phyloP scores from a whole-genome alignment of 2,113 vertebrate genomes.

The Oncorhynchus nerka region DNA sequence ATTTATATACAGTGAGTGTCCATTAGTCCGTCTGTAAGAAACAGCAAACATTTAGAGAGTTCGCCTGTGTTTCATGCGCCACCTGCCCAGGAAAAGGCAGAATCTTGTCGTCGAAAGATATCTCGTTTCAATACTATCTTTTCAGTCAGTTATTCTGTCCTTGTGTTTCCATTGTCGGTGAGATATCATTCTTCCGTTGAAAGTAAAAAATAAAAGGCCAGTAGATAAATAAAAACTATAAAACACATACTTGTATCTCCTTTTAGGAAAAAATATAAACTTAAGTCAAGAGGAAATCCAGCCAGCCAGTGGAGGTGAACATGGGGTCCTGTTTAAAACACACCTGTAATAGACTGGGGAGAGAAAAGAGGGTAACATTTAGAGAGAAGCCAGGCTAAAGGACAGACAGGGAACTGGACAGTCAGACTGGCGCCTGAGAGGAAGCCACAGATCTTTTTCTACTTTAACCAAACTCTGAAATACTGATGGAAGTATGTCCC shows the following conservation, averaged over 20 bases:
- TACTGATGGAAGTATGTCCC: no score
- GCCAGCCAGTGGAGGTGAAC: conserved; percentile 50
- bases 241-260: conserved; percentile 58
- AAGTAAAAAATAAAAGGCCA: conserved; percentile 34
- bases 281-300: conserved; percentile 42
- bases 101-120: conserved; percentile 56
- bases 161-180: not conserved
- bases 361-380: conserved; percentile 74
- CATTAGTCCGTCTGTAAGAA: conserved; percentile 15
- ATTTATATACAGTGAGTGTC: conserved; percentile 3
- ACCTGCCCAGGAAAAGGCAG: conserved; percentile 77
- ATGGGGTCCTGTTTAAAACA: conserved; percentile 71
- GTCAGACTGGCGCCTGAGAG: conserved; percentile 77
- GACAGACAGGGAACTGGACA: conserved; percentile 76
- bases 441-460: conserved; percentile 74
- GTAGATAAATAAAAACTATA: conserved; percentile 36
- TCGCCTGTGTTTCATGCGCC: conserved; percentile 57
- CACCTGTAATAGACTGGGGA: conserved; percentile 82
- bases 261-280: conserved; percentile 68
- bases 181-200: conserved; percentile 44
- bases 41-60: conserved; percentile 11
- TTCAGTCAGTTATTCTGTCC: conserved; percentile 15
- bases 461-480: conserved; percentile 80
- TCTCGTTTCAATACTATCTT: not conserved
- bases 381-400: conserved; percentile 58